These are phyloP conservation scores for Xiphorhynchus erythropygius DNA, from an alignment of 2,797 vertebrate genomes.

Conservation along the genomic window DNA sequence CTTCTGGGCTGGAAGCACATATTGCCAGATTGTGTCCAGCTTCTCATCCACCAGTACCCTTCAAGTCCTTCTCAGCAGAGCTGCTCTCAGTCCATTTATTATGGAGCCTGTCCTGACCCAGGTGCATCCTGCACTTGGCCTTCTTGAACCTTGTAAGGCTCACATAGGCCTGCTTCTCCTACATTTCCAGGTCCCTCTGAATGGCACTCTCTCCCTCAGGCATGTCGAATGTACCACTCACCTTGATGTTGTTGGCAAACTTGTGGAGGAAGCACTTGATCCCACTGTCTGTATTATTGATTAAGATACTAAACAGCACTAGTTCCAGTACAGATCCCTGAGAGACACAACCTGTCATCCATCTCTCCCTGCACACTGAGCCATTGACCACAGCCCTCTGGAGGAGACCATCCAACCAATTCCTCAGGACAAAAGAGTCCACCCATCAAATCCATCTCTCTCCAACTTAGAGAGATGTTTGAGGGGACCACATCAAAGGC, in stretches of 20 bases:
- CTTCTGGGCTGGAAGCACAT: neutral
- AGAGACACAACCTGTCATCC: neutral
- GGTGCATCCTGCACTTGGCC: neutral
- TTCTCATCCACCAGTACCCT: neutral
- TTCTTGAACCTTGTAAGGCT: neutral
- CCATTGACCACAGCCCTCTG: neutral
- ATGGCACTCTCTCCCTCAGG: neutral
- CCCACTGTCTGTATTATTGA: neutral
- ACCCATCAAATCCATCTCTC: neutral
- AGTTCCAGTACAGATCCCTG: rapidly evolving
- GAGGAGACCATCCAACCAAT: neutral
- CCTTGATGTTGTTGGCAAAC: neutral
- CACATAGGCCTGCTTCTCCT: neutral
- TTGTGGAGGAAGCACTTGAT: neutral
- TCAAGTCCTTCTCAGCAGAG: neutral
- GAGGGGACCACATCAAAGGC: neutral
- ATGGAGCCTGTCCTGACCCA: neutral
- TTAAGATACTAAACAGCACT: neutral
- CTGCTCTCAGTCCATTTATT: neutral
- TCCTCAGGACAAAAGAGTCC: rapidly evolving
- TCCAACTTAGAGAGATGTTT: neutral
- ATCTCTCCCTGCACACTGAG: neutral
- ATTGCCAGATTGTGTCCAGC: neutral
- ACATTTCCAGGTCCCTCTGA: neutral
- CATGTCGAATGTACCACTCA: neutral